Percentiles rank a stretch among this genome's conserved stretches.
Conservation (phyloP, 1,140 invertebrate genomes). For the Aphelenchoides besseyi region DNA sequence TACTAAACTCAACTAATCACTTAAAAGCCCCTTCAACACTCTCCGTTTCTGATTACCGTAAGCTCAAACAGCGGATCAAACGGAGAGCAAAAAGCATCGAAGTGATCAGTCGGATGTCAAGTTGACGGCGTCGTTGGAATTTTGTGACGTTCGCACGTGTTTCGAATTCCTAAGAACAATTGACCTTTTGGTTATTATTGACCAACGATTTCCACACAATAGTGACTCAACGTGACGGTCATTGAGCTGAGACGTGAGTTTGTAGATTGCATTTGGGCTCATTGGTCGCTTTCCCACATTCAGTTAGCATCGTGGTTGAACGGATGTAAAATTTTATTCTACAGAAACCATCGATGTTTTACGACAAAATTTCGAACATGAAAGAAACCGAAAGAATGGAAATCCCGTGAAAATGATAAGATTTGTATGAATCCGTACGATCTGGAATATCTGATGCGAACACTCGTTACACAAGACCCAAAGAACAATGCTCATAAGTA, state of each 20-base stretch:
- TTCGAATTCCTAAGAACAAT: not conserved
- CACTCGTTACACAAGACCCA: not conserved
- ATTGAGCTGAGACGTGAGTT: too few relatives aligned
- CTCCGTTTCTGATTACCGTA: not conserved
- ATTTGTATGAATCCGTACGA: not conserved
- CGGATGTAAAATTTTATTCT: too few relatives aligned
- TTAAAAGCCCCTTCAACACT: not conserved
- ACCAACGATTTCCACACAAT: not conserved
- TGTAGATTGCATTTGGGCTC: too few relatives aligned
- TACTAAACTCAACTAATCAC: not conserved
- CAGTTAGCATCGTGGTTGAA: too few relatives aligned
- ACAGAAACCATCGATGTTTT: not conserved
- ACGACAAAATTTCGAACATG: not conserved
- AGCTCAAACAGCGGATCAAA: not conserved
- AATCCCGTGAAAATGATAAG: not conserved
- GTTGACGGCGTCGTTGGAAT: not conserved
- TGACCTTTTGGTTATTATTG: not conserved
- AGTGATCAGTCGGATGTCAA: not conserved
- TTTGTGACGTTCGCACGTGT: not conserved
- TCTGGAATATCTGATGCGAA: not conserved
- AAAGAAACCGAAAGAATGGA: not conserved
- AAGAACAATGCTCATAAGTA: not conserved
- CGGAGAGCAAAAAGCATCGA: too few relatives aligned
- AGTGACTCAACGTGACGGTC: not conserved
- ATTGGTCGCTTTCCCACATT: too few relatives aligned